Conservation (phyloP, 2,797 vertebrate genomes). For the Gymnodraco acuticeps region DNA sequence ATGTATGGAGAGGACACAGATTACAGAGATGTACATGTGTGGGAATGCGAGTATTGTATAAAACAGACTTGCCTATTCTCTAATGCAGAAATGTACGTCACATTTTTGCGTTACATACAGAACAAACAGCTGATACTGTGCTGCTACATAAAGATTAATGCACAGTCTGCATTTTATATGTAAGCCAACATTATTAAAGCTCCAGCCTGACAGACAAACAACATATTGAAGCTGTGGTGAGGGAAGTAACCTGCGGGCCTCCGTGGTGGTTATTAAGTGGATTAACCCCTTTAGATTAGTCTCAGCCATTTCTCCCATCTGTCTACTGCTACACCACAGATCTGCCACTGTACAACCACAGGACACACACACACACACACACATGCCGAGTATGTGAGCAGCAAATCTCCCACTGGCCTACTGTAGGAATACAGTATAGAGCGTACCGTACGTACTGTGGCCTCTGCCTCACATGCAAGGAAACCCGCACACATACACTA, state of each 20-base stretch:
- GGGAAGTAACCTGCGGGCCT: conserved; percentile 67
- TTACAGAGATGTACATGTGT: not conserved
- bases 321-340: conserved; percentile 60
- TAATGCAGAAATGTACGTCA: not conserved
- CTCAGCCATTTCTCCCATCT: conserved; percentile 78
- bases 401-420: conserved; percentile 45
- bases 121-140: conserved; percentile 8
- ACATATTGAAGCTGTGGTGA: conserved; percentile 48
- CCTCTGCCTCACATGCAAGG: conserved; percentile 19
- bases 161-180: conserved; percentile 30
- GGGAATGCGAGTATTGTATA: not conserved
- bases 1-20: not conserved
- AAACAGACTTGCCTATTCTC: not conserved
- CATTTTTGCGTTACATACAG: not conserved
- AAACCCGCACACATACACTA: conserved; percentile 31
- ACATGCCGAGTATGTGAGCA: conserved; percentile 29
- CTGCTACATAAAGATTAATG: conserved; percentile 37
- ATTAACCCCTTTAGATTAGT: conserved; percentile 79
- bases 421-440: conserved; percentile 6
- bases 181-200: conserved; percentile 21
- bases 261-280: conserved; percentile 71
- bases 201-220: conserved; percentile 46
- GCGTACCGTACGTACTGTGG: not conserved
- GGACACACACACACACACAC: conserved; percentile 16
- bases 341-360: conserved; percentile 30